A percentile compares a stretch with the other conserved stretches of the same genome.
Evolutionary conservation across 2,113 vertebrate species (phyloP).

Genomic region (Rhipidura dahli): DNA sequence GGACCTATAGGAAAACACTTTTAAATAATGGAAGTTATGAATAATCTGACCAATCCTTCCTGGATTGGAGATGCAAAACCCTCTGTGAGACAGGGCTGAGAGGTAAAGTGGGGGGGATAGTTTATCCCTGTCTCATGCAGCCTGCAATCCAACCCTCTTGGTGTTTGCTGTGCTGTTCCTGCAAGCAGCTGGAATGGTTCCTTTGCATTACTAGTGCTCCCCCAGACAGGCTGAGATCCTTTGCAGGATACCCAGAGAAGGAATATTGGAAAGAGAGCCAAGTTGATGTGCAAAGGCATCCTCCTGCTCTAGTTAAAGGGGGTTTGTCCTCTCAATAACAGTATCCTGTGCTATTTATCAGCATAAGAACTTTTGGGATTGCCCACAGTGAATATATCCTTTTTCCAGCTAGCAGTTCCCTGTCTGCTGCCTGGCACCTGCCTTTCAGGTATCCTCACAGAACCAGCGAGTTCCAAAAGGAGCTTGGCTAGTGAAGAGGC

Average conservation of each 20-base stretch:
- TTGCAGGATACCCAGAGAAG: not conserved
- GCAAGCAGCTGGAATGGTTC: not conserved
- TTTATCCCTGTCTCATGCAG: not conserved
- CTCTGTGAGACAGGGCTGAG: not conserved
- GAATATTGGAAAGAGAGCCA: not conserved
- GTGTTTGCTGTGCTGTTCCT: not conserved
- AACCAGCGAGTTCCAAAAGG: not conserved
- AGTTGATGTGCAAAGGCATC: not conserved
- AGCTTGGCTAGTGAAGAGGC: not conserved
- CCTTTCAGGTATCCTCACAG: not conserved
- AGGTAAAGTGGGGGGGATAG: accelerated
- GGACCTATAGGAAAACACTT: not conserved
- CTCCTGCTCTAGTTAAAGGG: not conserved
- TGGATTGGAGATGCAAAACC: not conserved
- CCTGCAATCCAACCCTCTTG: accelerated
- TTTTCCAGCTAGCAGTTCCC: not conserved
- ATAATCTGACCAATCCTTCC: not conserved
- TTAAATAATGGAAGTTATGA: not conserved
- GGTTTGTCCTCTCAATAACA: not conserved
- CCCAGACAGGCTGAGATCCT: not conserved
- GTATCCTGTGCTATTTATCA: not conserved
- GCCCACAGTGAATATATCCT: not conserved
- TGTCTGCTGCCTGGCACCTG: not conserved
- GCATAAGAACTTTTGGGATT: not conserved
- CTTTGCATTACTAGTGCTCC: not conserved